These are phyloP conservation scores for Caerostris darwini DNA, from an alignment of 1,140 invertebrate species.

Conservation along the genomic window DNA sequence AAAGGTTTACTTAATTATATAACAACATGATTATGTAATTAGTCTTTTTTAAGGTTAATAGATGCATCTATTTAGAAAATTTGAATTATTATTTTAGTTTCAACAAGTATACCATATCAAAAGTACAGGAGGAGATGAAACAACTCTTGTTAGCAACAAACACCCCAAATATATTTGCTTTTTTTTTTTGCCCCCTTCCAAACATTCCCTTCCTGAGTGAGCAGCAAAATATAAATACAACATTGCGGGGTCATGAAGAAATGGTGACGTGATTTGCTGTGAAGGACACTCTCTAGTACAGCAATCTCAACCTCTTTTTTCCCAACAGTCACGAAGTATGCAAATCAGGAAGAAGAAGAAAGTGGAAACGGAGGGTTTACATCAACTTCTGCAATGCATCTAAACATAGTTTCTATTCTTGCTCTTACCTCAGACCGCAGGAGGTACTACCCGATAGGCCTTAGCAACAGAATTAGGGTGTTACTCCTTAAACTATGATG, in stretches of 20 bases:
- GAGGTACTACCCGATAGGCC: slow-evolving; percentile 22
- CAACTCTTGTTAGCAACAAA: too few species aligned
- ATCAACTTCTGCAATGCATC: slow-evolving; percentile 42
- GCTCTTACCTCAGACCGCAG: slow-evolving; percentile 22
- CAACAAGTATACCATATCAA: too few species aligned
- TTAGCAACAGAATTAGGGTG: slow-evolving; percentile 51
- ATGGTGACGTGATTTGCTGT: slow-evolving; percentile 10
- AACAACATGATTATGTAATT: too few species aligned
- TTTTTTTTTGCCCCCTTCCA: too few species aligned
- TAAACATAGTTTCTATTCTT: slow-evolving; percentile 61
- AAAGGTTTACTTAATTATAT: too few species aligned
- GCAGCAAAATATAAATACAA: slow-evolving; percentile 20
- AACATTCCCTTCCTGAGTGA: background rate
- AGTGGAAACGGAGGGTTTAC: slow-evolving; percentile 18
- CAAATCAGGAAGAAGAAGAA: background rate
- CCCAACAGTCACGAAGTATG: background rate
- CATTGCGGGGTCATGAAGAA: background rate
- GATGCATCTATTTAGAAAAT: too few species aligned
- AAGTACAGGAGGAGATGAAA: too few species aligned
- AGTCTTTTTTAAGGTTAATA: too few species aligned
- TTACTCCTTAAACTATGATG: slow-evolving; percentile 47
- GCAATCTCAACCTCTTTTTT: background rate
- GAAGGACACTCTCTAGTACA: background rate
- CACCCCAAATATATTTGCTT: too few species aligned
- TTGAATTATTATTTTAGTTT: too few species aligned